Percentiles rank a stretch among this genome's conserved stretches.
Conservation (phyloP, 2,888 invertebrate species). For the Sinelater perroti region DNA sequence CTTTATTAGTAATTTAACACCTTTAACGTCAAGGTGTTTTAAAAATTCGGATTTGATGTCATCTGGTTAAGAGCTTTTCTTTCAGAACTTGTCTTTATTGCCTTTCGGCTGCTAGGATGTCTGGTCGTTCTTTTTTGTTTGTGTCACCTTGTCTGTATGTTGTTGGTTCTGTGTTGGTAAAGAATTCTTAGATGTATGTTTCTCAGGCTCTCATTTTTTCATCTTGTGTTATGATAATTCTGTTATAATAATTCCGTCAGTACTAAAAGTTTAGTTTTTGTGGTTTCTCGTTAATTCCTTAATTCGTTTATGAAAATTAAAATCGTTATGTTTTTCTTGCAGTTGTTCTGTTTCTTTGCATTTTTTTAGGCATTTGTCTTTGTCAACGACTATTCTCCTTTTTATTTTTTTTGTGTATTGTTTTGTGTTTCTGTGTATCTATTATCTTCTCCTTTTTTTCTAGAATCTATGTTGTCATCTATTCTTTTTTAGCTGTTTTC, state of each 20-base stretch:
- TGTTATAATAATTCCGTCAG: background rate
- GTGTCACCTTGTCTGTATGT: too few species aligned
- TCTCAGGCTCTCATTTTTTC: background rate
- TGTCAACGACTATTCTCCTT: slow-evolving; percentile 2
- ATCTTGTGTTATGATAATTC: background rate
- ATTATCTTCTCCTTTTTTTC: background rate
- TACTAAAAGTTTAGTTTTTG: too few species aligned
- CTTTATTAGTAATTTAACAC: too few species aligned
- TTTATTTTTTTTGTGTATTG: background rate
- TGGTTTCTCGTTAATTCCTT: background rate
- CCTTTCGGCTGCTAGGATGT: too few species aligned
- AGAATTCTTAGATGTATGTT: slow-evolving; percentile 1
- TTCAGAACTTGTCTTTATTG: too few species aligned
- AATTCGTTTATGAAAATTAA: background rate
- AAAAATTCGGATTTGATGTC: too few species aligned
- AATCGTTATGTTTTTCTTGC: too few species aligned
- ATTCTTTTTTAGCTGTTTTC: background rate
- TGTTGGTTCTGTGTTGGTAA: background rate
- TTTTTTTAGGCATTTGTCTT: background rate
- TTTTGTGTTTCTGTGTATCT: background rate
- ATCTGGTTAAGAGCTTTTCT: too few species aligned
- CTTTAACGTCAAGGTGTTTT: too few species aligned
- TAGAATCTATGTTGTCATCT: background rate
- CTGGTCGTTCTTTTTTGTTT: too few species aligned
- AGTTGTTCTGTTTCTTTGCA: background rate